Percentiles rank a stretch among this genome's conserved stretches.
phyloP scores from a whole-genome alignment of 2,113 vertebrate genomes.

The Ageneiosus marmoratus region DNA sequence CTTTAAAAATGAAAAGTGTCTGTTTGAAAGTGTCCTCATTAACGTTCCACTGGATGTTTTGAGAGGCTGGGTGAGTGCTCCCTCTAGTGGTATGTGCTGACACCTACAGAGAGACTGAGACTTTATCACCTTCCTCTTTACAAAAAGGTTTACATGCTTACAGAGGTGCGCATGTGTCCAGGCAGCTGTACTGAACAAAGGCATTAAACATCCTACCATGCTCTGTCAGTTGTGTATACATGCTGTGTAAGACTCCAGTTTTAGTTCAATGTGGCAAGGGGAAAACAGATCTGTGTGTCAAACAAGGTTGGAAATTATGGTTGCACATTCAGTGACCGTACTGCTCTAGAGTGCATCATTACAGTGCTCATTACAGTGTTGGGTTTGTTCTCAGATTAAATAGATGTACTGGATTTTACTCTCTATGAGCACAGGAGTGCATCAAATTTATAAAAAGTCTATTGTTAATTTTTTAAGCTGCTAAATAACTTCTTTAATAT shows the following conservation, averaged over 20 bases:
- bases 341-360: background rate
- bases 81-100: constrained; percentile 26
- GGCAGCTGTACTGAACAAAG: background rate
- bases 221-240: background rate
- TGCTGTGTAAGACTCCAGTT: background rate
- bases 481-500: background rate
- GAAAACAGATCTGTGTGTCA: background rate
- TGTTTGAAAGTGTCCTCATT: background rate
- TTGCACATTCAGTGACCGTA: background rate
- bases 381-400: background rate
- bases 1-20: background rate
- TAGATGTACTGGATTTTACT: background rate
- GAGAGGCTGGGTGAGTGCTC: constrained; percentile 18
- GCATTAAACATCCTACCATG: background rate
- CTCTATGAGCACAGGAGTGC: background rate
- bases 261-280: background rate
- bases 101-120: background rate
- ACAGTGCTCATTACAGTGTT: background rate
- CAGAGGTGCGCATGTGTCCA: background rate
- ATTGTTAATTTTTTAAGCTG: background rate
- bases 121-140: background rate
- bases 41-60: background rate
- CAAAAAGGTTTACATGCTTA: background rate
- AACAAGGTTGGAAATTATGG: background rate
- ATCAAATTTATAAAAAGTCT: background rate